These are phyloP conservation scores for Odontomyia ornata DNA, from an alignment of 2,888 invertebrate genomes.

Conservation along the genomic window DNA sequence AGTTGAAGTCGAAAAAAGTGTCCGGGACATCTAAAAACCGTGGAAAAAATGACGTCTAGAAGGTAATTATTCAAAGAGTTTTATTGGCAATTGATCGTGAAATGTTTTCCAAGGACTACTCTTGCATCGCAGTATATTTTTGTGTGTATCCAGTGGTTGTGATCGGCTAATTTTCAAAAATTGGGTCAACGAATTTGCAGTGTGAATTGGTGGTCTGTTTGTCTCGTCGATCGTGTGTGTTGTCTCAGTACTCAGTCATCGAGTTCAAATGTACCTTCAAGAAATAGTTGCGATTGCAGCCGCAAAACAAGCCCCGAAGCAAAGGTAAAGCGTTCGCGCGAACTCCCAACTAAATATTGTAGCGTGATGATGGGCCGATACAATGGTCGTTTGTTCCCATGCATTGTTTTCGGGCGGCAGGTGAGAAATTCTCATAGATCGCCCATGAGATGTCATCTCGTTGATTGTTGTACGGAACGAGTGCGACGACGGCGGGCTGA, in stretches of 20 bases:
- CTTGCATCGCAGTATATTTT: background rate
- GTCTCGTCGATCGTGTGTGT: background rate
- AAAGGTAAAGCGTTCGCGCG: background rate
- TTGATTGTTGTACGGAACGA: slow-evolving; percentile 10
- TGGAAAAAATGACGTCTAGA: slow-evolving; percentile 45
- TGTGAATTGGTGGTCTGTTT: slow-evolving; percentile 29
- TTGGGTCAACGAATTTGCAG: slow-evolving; percentile 32
- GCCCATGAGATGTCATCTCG: slow-evolving; percentile 39
- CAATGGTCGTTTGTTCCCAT: background rate
- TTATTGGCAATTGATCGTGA: background rate
- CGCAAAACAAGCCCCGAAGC: background rate
- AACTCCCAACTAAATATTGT: background rate
- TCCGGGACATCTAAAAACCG: slow-evolving; percentile 45
- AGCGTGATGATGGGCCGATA: background rate
- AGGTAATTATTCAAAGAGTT: slow-evolving; percentile 29
- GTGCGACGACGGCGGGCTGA: background rate
- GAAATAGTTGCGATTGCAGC: slow-evolving; percentile 25
- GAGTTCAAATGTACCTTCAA: too few species aligned
- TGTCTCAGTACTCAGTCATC: slow-evolving; percentile 17
- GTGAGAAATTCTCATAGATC: background rate
- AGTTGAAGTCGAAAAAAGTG: slow-evolving; percentile 46
- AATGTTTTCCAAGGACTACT: background rate
- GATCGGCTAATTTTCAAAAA: slow-evolving; percentile 15
- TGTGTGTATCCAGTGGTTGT: background rate
- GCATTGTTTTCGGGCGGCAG: slow-evolving; percentile 18